Conservation (phyloP, 2,113 vertebrate genomes). For the Lutjanus erythropterus region DNA sequence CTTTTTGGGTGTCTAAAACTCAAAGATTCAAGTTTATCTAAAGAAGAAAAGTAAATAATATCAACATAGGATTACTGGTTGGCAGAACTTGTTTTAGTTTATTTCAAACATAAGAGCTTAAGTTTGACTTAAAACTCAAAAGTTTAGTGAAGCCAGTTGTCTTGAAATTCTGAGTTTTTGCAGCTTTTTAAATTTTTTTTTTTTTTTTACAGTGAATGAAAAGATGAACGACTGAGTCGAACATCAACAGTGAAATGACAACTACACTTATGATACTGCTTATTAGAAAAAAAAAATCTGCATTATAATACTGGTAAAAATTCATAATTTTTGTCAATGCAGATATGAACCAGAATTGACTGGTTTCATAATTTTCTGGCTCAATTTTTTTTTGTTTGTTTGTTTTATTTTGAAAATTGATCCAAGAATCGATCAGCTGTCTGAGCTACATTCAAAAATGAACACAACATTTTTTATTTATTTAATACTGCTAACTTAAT, state of each 20-base stretch:
- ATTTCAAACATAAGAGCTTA: no score
- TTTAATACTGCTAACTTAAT: conserved; percentile 18
- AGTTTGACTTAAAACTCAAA: no score
- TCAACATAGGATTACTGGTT: no score
- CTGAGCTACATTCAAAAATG: conserved; percentile 38
- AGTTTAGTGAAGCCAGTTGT: no score
- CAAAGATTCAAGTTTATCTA: no score
- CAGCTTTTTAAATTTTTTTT: no score
- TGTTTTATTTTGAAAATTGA: not conserved
- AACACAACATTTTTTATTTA: conserved; percentile 3
- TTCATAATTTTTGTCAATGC: not conserved
- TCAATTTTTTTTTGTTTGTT: not conserved
- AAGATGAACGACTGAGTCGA: conserved; percentile 3
- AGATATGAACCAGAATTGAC: not conserved
- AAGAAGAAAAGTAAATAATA: no score
- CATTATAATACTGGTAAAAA: conserved; percentile 6
- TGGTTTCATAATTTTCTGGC: not conserved
- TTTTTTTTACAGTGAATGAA: no score
- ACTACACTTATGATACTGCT: conserved; percentile 18
- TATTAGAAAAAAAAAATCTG: not conserved
- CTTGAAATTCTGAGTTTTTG: no score
- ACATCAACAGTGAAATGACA: conserved; percentile 27
- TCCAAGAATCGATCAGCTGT: conserved; percentile 25
- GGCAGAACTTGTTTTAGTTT: no score
- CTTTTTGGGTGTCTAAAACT: no score